Conservation (phyloP, 2,113 vertebrate species). For the Agapornis roseicollis region DNA sequence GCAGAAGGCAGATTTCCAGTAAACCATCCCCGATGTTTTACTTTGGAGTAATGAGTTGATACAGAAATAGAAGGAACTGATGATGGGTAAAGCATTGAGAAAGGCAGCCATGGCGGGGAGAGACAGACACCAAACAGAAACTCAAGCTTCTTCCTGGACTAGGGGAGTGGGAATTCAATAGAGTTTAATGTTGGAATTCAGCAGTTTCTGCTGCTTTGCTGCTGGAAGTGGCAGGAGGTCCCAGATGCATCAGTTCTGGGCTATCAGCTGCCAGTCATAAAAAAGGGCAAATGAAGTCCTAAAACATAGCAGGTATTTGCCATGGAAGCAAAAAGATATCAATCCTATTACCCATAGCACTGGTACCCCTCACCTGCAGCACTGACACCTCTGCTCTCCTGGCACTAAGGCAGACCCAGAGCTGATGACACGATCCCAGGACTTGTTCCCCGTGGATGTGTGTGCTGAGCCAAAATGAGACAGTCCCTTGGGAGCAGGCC, state of each 20-base stretch:
- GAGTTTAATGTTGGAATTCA: neutral
- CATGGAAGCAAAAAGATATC: neutral
- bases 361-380: neutral
- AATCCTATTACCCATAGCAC: neutral
- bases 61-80: neutral
- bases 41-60: neutral
- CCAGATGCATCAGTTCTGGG: neutral
- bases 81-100: neutral
- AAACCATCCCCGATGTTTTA: neutral
- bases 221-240: neutral
- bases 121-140: neutral
- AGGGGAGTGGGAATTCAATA: neutral
- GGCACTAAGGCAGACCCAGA: neutral
- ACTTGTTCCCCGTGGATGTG: neutral
- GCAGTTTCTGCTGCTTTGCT: neutral
- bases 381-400: neutral
- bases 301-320: neutral
- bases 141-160: neutral
- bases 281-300: neutral
- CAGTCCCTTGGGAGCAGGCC: neutral
- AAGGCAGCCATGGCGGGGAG: neutral
- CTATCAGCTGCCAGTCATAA: neutral
- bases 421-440: neutral
- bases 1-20: neutral
- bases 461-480: neutral